Evolutionary conservation across 2,888 invertebrate species (phyloP).

Genomic region (Hirtodrosophila duncani): DNA sequence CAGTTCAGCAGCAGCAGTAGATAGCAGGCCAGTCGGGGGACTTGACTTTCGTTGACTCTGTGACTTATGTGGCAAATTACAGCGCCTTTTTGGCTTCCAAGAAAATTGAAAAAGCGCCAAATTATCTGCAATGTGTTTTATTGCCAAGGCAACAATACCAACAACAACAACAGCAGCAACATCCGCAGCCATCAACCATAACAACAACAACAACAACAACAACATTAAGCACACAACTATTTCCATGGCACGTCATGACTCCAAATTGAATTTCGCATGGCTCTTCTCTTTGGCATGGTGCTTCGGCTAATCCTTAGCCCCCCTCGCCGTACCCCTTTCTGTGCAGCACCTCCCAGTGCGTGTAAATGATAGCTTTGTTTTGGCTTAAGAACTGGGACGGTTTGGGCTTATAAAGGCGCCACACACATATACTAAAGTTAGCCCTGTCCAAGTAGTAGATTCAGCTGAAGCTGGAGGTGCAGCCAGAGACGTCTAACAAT

Average conservation of each 20-base stretch:
- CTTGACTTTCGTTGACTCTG: constrained; percentile 54
- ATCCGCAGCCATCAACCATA: background rate
- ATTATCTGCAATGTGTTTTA: constrained; percentile 70
- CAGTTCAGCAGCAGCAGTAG: constrained; percentile 13
- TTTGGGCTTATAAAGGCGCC: background rate
- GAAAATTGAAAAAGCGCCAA: constrained; percentile 64
- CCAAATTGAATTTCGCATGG: constrained; percentile 66
- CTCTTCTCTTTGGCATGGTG: constrained; percentile 26
- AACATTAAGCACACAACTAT: constrained; percentile 34
- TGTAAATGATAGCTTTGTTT: constrained; percentile 72
- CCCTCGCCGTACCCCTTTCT: background rate
- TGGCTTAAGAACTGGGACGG: constrained; percentile 44
- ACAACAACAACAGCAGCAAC: constrained; percentile 13
- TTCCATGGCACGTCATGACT: constrained; percentile 62
- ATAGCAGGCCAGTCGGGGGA: background rate
- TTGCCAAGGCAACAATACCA: constrained; percentile 41
- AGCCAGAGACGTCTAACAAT: constrained; percentile 52
- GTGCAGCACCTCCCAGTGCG: constrained; percentile 17
- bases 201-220: constrained; percentile 1
- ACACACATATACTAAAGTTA: background rate
- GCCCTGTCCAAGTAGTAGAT: background rate
- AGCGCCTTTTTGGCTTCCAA: constrained; percentile 56
- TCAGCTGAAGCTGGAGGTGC: constrained; percentile 3
- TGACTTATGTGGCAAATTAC: constrained; percentile 74
- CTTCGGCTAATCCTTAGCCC: constrained; percentile 60